Conservation (phyloP, 2,113 vertebrate genomes). For the Hippocampus comes region DNA sequence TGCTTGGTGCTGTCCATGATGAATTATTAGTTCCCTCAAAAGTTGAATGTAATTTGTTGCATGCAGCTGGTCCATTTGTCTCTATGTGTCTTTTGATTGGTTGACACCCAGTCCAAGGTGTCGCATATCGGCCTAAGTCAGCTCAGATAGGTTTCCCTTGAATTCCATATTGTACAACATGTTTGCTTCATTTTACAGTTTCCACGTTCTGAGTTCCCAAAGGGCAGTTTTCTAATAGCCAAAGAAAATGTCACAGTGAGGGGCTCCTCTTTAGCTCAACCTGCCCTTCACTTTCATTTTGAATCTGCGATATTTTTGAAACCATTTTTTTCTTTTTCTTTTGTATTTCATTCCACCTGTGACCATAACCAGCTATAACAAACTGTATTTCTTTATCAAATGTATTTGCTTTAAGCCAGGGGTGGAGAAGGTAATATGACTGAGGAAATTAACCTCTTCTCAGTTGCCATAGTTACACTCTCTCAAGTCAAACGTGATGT, state of each 20-base stretch:
- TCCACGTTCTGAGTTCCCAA: neutral
- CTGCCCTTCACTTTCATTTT: neutral
- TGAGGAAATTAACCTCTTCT: slow-evolving; percentile 1
- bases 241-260: neutral
- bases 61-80: no score
- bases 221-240: neutral
- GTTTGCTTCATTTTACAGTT: no score
- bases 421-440: neutral
- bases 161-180: no score
- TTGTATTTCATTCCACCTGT: neutral
- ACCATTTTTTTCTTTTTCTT: neutral
- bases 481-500: neutral
- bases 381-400: neutral
- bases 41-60: no score
- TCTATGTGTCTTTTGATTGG: no score
- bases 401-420: neutral
- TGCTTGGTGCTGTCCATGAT: no score
- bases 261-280: neutral
- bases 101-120: no score
- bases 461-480: slow-evolving; percentile 7
- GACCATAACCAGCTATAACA: neutral
- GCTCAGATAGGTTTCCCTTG: no score
- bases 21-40: no score
- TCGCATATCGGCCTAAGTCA: no score
- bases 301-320: neutral